phyloP scores from a whole-genome alignment of 2,113 vertebrate species.

The Cercopithecus mona region DNA sequence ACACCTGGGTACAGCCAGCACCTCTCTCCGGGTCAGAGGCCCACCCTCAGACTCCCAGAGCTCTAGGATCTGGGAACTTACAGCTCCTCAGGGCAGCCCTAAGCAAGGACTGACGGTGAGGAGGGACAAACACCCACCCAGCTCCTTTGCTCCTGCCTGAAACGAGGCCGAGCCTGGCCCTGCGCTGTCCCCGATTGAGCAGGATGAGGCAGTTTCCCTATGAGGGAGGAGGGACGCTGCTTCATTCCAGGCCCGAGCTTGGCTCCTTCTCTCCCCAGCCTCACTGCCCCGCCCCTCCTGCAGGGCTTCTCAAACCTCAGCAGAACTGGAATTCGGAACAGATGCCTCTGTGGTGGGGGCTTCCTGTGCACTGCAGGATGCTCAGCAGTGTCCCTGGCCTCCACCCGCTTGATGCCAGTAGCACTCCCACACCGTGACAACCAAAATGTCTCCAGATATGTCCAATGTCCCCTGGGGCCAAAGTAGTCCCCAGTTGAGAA shows the following conservation, averaged over 20 bases:
- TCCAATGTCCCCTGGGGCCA: neutral
- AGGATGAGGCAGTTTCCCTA: too few species aligned
- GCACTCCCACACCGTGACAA: neutral
- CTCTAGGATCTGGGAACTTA: neutral
- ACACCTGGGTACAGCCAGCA: neutral
- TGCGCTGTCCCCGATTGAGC: accelerated
- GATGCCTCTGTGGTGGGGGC: accelerated
- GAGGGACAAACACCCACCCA: accelerated
- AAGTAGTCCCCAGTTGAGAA: neutral
- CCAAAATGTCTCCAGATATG: neutral
- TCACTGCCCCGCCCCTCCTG: accelerated
- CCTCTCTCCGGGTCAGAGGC: neutral
- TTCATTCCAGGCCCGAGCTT: accelerated
- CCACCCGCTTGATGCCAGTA: neutral
- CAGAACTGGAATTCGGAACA: accelerated
- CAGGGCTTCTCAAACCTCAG: neutral
- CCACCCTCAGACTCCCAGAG: neutral
- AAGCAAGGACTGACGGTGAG: neutral
- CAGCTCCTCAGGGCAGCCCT: neutral
- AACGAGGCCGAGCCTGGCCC: neutral
- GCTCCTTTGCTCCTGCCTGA: too few species aligned
- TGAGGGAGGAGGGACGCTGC: neutral
- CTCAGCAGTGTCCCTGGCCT: neutral
- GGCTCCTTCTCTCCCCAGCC: neutral
- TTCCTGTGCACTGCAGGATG: accelerated